Evolutionary conservation across 1,140 invertebrate genomes (phyloP).

Genomic region (Drosophila paulistorum): DNA sequence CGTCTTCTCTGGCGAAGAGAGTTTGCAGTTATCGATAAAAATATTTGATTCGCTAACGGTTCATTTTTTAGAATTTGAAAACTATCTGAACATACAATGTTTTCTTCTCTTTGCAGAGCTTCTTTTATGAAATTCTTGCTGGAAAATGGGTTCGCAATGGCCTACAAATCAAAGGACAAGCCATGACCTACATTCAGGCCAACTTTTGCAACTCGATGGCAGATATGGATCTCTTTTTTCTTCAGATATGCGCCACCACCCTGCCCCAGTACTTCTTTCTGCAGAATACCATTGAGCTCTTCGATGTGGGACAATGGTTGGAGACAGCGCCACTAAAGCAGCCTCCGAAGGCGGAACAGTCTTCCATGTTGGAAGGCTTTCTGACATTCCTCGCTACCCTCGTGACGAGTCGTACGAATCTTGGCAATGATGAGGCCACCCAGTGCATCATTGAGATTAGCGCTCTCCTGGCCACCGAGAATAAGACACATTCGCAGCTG

Average conservation of each 20-base stretch:
- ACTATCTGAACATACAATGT: not conserved
- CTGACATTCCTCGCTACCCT: constrained; percentile 95
- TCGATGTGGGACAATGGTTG: constrained; percentile 93
- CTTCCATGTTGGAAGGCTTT: constrained; percentile 96
- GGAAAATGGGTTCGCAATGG: constrained; percentile 98
- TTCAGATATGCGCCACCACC: constrained; percentile 96
- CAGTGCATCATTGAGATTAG: constrained; percentile 95
- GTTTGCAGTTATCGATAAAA: constrained; percentile 24
- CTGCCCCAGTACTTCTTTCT: constrained; percentile 93
- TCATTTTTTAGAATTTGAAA: constrained; percentile 2
- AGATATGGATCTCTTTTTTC: constrained; percentile 96
- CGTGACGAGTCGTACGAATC: constrained; percentile 94
- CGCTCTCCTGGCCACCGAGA: constrained; percentile 94
- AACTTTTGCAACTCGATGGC: constrained; percentile 99
- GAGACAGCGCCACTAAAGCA: constrained; percentile 88
- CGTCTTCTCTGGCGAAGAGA: no score
- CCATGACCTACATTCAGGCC: constrained; percentile 99
- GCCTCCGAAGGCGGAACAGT: constrained; percentile 89
- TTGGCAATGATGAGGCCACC: constrained; percentile 89
- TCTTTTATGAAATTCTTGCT: constrained; percentile 96
- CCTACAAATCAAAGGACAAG: constrained; percentile 98
- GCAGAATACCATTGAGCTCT: constrained; percentile 93
- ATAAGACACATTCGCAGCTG: constrained; percentile 97
- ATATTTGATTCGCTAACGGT: constrained; percentile 1
- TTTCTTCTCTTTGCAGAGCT: constrained; percentile 87